Percentiles rank a stretch among this genome's conserved stretches.
Evolutionary conservation across 2,888 invertebrate genomes (phyloP).

Genomic region (Eledona agricola): DNA sequence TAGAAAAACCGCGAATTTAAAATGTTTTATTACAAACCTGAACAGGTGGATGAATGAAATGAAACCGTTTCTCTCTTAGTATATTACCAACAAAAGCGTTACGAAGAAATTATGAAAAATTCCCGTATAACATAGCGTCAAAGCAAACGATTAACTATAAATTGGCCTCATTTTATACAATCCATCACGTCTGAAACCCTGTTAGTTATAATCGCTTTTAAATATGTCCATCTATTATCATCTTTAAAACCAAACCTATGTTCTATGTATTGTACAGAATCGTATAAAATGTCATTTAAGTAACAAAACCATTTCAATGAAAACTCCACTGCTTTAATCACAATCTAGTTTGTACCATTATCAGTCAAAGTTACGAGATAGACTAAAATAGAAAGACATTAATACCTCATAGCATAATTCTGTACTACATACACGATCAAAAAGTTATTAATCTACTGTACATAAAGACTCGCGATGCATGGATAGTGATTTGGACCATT

Average conservation of each 20-base stretch:
- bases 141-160: conserved; percentile 42
- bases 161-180: conserved; percentile 34
- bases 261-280: conserved; percentile 52
- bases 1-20: conserved; percentile 43
- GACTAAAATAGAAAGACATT: conserved; percentile 32
- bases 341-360: conserved; percentile 47
- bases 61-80: conserved; percentile 9
- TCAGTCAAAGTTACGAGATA: conserved; percentile 44
- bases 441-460: conserved; percentile 47
- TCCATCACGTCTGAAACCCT: conserved; percentile 47
- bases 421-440: conserved; percentile 45
- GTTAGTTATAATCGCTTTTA: conserved; percentile 49
- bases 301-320: conserved; percentile 39
- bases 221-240: conserved; percentile 36
- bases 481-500: conserved; percentile 48
- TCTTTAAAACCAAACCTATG: conserved; percentile 47
- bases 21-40: conserved; percentile 29
- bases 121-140: too few relatives aligned
- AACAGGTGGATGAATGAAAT: conserved; percentile 27
- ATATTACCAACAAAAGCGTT: not conserved
- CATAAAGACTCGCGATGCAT: conserved; percentile 39
- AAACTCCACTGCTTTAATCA: conserved; percentile 42
- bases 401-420: conserved; percentile 44
- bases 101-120: conserved; percentile 11
- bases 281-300: conserved; percentile 43